phyloP scores from a whole-genome alignment of 2,113 vertebrate species.

The Mellivora capensis region DNA sequence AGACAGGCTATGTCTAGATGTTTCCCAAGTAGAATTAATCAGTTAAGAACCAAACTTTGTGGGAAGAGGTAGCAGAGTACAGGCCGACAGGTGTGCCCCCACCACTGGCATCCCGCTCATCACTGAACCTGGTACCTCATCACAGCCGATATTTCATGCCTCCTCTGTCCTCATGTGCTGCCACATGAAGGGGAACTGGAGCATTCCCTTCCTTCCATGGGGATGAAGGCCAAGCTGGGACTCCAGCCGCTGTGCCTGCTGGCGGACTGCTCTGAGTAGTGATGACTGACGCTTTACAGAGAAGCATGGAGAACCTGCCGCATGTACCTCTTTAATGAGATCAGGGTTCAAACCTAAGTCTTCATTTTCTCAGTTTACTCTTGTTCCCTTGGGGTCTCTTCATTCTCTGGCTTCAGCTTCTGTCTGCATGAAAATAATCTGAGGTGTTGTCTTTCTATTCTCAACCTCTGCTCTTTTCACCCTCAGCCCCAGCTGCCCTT shows the following conservation, averaged over 20 bases:
- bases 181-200: not conserved
- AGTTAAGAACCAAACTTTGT: not conserved
- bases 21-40: not conserved
- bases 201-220: not conserved
- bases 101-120: not conserved
- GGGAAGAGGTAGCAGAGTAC: not conserved
- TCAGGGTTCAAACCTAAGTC: not conserved
- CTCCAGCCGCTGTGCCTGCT: constrained; percentile 29
- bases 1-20: not conserved
- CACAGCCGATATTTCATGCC: not conserved
- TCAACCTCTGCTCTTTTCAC: not conserved
- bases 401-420: not conserved
- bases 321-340: not conserved
- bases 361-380: not conserved
- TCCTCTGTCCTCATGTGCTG: constrained; percentile 18
- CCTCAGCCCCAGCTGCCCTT: not conserved
- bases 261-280: constrained; percentile 51
- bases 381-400: not conserved
- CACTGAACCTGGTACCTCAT: not conserved
- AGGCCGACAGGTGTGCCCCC: not conserved
- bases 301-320: not conserved
- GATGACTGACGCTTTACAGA: constrained; percentile 42
- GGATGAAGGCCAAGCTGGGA: constrained; percentile 49
- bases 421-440: not conserved
- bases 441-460: constrained; percentile 1